Evolutionary conservation across 2,113 vertebrate genomes (phyloP), one percentile per base, ranked within the genome.

Genomic region (Meleagris gallopavo): DNA sequence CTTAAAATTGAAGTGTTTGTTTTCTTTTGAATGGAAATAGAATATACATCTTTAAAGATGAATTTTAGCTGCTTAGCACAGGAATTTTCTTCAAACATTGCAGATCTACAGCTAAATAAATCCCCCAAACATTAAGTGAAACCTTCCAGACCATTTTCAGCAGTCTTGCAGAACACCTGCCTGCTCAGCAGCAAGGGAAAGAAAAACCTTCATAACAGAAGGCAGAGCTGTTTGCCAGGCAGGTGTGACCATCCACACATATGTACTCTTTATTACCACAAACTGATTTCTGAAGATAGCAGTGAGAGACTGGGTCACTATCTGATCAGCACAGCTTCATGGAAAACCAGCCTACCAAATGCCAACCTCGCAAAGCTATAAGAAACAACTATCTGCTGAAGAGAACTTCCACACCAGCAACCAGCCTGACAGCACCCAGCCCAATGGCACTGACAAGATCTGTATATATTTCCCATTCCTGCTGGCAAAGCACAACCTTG

Each of bases 401-500:
- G 1, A 45, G 46, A 77, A 46, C 13, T 19, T 52, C 21, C 25
- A 46, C 69, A 32, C 55, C 30, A 32, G 17, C 54, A 55, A 18
- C 30, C 54, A 55, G 52, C 27, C 15, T 40, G 12, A 64, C 11
- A 46, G 30, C 27, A 24, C 6, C 20, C 10, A 30, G 45, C 20
- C 75, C 13, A 16, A 43, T 11, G 17, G 36, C 43, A 72, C 32
- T 2, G 6, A 40, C 29, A 18, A 45, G 15, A 45, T 57, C 16
- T 43, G 30, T 29, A 0, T 4, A 62, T 58, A 30, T 10, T 43
- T 45, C 34, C 52, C 20, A 8, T 13, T 76, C 21, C 40, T 69
- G 13, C 45, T 46, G 38, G 15, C 7, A 46, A 27, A 1, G 2
- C 1, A 0, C 80, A 45, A 52, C 9, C 27, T 43, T 22, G 11